phyloP scores from a whole-genome alignment of 2,797 vertebrate species.

The Sebastes itinus region DNA sequence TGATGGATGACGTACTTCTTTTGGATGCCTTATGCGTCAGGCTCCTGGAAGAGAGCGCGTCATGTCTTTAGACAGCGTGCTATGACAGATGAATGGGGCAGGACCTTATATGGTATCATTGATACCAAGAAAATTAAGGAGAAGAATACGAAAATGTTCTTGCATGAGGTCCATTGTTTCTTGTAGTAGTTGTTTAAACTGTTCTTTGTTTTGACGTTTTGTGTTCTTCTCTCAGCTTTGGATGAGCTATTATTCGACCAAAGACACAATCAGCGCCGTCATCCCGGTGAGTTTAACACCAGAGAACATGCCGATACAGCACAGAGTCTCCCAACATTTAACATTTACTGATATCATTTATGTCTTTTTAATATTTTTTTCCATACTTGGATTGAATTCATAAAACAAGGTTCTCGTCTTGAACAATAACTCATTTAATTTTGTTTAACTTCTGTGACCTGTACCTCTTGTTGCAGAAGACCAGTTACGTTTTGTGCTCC shows the following conservation, averaged over 20 bases:
- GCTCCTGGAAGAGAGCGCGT: no score
- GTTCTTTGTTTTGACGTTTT: neutral
- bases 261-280: slow-evolving; percentile 92
- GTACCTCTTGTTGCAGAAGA: neutral
- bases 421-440: neutral
- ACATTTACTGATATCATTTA: neutral
- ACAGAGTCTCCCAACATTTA: neutral
- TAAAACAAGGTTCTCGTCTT: fast-evolving
- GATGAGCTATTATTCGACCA: slow-evolving; percentile 91
- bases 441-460: neutral
- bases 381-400: neutral
- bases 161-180: no score
- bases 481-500: neutral
- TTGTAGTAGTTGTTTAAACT: neutral
- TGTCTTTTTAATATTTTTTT: neutral
- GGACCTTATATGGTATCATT: no score
- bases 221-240: slow-evolving; percentile 85
- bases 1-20: no score
- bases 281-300: slow-evolving; percentile 89
- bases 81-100: no score
- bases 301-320: neutral
- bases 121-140: no score
- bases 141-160: no score
- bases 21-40: no score
- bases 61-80: no score